Evolutionary conservation across 2,888 invertebrate genomes (phyloP), one percentile per base, ranked within the genome.

Genomic region (Tethea ocularis): DNA sequence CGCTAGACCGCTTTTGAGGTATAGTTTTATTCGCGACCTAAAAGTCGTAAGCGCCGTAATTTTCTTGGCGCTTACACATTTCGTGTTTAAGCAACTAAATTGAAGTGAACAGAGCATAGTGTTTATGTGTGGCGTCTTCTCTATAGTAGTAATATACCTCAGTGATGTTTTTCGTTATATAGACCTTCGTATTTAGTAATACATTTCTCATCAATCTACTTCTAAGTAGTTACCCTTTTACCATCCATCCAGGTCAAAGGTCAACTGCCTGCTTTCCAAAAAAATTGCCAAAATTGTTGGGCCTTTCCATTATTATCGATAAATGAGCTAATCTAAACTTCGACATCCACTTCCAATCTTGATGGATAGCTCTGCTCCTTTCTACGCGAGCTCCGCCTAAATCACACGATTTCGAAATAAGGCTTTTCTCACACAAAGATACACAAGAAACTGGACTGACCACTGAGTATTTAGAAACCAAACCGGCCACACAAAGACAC

Each of bases 301-400:
- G 17, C 46, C 20, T 20, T 20, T 46, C 46, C 20, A 46, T 46
- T 46, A 46, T 46, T 46, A 46, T 46, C 46, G 46, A 46, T 46
- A 46, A 46, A 46, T 46, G 46, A 20, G 46, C 46, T 46, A 46
- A 46, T 46, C 46, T 46, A 17, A 46, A 46, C 46, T 46, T 8
- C 46, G 46, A 46, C 46, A 46, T 46, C 46, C 20, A 46, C 38
- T 38, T 20, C 4, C 46, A 46, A 33, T 20, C 46, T 46, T 46
- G 46, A 46, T 46, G 46, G 46, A 46, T 46, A 46, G 46, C 20
- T 7, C 41, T 20, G 46, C 8, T 0, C 46, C 46, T 46, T 46
- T 36, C 10, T 20, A 46, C 46, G 20, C 41, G 20, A 10, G 20
- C 2, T 46, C 20, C 4, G n/a, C 38, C n/a, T n/a, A n/a, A 38